These are phyloP conservation scores for Netelia virgata DNA, from an alignment of 2,888 invertebrate genomes.

Conservation along the genomic window DNA sequence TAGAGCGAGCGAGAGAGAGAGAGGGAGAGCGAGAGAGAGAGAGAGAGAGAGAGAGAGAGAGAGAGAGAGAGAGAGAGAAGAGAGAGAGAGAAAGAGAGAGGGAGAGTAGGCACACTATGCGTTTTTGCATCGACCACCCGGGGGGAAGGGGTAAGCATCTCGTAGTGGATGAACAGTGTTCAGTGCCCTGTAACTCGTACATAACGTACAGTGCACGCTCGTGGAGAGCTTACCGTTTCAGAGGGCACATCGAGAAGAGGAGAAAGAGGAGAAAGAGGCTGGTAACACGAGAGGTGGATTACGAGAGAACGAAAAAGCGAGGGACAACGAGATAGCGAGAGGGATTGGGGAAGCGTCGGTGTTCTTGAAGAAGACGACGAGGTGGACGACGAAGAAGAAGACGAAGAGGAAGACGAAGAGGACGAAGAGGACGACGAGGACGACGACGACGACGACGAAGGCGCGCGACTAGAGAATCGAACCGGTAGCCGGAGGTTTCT, in stretches of 20 bases:
- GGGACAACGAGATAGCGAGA: slow-evolving; percentile 24
- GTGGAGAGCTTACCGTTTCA: slow-evolving; percentile 14
- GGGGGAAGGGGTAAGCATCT: slow-evolving; percentile 12
- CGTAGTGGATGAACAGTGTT: no score
- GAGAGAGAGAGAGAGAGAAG: no score
- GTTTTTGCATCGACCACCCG: slow-evolving; percentile 44
- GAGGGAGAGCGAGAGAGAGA: no score
- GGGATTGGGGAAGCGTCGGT: slow-evolving; percentile 59
- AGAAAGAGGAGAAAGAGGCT: not conserved
- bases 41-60: no score
- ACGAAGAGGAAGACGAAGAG: slow-evolving; percentile 68
- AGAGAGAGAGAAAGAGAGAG: no score
- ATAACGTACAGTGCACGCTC: slow-evolving; percentile 10
- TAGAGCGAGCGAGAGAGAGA: no score
- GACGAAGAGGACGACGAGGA: slow-evolving; percentile 78
- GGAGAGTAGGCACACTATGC: not conserved
- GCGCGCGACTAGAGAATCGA: slow-evolving; percentile 80
- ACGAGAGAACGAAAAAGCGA: slow-evolving; percentile 14
- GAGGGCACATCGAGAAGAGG: not conserved
- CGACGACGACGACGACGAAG: slow-evolving; percentile 79
- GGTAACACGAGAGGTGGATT: not conserved
- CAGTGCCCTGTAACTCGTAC: no score
- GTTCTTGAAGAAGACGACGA: slow-evolving; percentile 28
- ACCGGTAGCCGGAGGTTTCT: slow-evolving; percentile 82
- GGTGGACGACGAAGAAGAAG: slow-evolving; percentile 16